Base-by-base conservation (phyloP, 1,140 invertebrate species). In the Trinorchestia longiramus region DNA sequence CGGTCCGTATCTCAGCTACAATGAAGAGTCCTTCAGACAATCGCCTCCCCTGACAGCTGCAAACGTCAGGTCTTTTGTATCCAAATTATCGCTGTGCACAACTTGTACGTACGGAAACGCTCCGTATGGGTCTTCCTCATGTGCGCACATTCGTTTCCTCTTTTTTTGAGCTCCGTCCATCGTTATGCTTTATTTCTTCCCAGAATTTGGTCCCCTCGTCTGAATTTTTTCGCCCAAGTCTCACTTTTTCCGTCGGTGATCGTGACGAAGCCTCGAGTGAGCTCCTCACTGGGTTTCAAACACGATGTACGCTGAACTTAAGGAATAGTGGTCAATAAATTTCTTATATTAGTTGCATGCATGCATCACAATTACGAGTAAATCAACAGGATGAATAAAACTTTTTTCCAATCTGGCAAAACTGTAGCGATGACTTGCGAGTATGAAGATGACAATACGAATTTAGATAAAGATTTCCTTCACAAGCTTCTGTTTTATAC, bases 111-210 rank as follows among this genome's bases (percentile, higher is more conserved):
- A 41, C 88, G 88, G 88, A 90, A 90, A 90, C 36, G 36, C 88
- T 41, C 15, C n/a, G 88, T 28, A 17, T 90, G n/a, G 88, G 88
- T 90, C 88, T 90, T 90, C 88, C 88, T 90, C 41, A 90, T 43
- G 88, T 43, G 43, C 62, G 62, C 62, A 3, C 62, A 77, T 77
- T 77, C 88, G 88, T 90, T 90, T 90, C 88, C 88, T 90, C 88
- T 90, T 90, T 90, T 90, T 90, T 90, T 42, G 6, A 42, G 28
- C 88, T 42, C 62, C 28, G 11, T 77, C 36, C 62, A 77, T 77
- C 15, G 88, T 41, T 41, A 28, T 42, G 28, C 88, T 90, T 90
- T 42, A 90, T 90, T 43, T 11, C n/a, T 90, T 90, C 88, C 1
- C 88, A 43, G 88, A 90, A 90, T 90, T 42, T 43, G 41, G 43